These are phyloP conservation scores for Scaptomyza caliginosa DNA, from an alignment of 2,888 invertebrate species.

Conservation along the genomic window DNA sequence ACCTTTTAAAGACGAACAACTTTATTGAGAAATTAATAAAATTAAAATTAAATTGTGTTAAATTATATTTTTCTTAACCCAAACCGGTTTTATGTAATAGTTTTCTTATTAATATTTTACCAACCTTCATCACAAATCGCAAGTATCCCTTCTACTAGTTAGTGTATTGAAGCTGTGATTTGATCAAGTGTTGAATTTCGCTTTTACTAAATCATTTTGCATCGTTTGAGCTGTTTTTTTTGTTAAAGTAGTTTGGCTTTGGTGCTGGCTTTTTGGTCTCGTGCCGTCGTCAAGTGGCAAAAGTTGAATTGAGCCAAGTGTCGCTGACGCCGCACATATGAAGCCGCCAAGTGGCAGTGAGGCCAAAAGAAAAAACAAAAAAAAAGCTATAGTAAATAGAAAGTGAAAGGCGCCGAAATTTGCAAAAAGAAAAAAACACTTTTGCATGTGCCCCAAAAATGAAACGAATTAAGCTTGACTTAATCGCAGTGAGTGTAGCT, in stretches of 20 bases:
- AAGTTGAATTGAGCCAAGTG: constrained; percentile 42
- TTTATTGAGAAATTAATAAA: no score
- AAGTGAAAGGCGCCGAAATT: constrained; percentile 55
- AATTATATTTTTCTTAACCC: no score
- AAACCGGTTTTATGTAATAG: no score
- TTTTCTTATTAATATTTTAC: no score
- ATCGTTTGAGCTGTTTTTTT: constrained; percentile 13
- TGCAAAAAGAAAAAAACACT: constrained; percentile 15
- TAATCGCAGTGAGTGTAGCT: constrained; percentile 12
- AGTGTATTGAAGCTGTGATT: constrained; percentile 13
- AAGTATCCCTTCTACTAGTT: neutral
- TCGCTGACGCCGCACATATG: constrained; percentile 32
- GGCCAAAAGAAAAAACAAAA: neutral
- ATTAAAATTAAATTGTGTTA: neutral
- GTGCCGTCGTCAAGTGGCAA: constrained; percentile 56
- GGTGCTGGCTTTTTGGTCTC: constrained; percentile 24
- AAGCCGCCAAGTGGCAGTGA: constrained; percentile 14
- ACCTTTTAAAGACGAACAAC: no score
- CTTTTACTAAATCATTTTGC: constrained; percentile 41
- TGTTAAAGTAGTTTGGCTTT: neutral
- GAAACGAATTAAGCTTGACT: constrained; percentile 11
- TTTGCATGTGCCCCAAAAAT: constrained; percentile 38
- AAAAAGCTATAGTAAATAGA: constrained; percentile 35
- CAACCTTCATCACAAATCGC: neutral
- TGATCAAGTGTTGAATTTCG: constrained; percentile 25